These are phyloP conservation scores for Oreonectes daqikongensis DNA, from an alignment of 2,797 vertebrate species.

Conservation along the genomic window DNA sequence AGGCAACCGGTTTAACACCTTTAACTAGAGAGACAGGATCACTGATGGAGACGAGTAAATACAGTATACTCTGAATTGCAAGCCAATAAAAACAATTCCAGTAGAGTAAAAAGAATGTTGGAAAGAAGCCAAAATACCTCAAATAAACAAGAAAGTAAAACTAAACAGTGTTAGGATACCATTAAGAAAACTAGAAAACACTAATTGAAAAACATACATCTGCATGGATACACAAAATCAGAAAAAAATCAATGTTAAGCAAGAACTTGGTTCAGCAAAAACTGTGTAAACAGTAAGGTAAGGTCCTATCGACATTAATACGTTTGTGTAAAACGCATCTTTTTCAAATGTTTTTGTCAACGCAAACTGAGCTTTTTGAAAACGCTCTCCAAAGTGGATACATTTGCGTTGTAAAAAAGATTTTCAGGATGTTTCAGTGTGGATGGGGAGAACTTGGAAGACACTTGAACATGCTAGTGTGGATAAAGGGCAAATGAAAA, in stretches of 20 bases:
- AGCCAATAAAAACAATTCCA: neutral
- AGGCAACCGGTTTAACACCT: conserved; percentile 22
- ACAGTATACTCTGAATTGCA: neutral
- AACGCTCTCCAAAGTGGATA: no score
- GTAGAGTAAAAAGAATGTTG: neutral
- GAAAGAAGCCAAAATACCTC: neutral
- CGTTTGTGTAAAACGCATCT: no score
- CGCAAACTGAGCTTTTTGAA: no score
- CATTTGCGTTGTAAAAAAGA: no score
- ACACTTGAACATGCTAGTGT: no score
- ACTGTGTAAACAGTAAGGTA: neutral
- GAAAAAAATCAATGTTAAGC: neutral
- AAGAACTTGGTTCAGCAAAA: neutral
- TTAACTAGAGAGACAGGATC: neutral
- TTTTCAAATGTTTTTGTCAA: no score
- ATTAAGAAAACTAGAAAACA: neutral
- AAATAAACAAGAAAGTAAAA: neutral
- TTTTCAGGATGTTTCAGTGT: no score
- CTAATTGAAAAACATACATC: neutral
- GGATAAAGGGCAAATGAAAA: no score
- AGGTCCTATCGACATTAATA: neutral
- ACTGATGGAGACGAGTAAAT: neutral
- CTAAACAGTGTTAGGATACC: neutral
- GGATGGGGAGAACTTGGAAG: no score
- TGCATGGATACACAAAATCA: neutral